These are phyloP conservation scores for Scaptomyza caliginosa DNA, from an alignment of 2,888 invertebrate genomes.

Conservation along the genomic window DNA sequence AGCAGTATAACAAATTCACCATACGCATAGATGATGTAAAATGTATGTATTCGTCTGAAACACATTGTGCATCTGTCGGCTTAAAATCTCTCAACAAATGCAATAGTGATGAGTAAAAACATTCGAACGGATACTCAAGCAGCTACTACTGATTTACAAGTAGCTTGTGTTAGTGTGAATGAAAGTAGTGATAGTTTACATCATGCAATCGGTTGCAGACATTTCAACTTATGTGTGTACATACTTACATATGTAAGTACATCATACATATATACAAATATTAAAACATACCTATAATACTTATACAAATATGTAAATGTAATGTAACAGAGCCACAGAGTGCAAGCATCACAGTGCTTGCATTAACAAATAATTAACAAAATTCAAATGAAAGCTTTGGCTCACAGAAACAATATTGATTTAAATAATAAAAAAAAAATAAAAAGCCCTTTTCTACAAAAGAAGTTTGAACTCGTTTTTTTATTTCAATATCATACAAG, in stretches of 20 bases:
- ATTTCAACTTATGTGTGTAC: constrained; percentile 1
- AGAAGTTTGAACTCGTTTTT: constrained; percentile 15
- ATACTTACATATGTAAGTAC: constrained; percentile 11
- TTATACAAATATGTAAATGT: constrained; percentile 15
- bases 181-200: too few species aligned
- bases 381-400: constrained; percentile 6
- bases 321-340: background rate
- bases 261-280: background rate
- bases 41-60: too few species aligned
- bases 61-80: background rate
- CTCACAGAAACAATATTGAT: constrained; percentile 33
- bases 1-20: constrained; percentile 5
- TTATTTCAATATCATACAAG: constrained; percentile 11
- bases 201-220: constrained; percentile 1
- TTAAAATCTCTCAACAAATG: too few species aligned
- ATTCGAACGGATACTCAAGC: too few species aligned
- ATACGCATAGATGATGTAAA: too few species aligned
- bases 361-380: constrained; percentile 22
- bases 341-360: constrained; percentile 34
- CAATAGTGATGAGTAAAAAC: too few species aligned
- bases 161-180: background rate
- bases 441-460: constrained; percentile 46
- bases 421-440: constrained; percentile 36
- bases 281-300: constrained; percentile 17
- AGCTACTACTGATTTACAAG: too few species aligned